Evolutionary conservation across 2,888 invertebrate genomes (phyloP).

Genomic region (Prenolepis imparis): DNA sequence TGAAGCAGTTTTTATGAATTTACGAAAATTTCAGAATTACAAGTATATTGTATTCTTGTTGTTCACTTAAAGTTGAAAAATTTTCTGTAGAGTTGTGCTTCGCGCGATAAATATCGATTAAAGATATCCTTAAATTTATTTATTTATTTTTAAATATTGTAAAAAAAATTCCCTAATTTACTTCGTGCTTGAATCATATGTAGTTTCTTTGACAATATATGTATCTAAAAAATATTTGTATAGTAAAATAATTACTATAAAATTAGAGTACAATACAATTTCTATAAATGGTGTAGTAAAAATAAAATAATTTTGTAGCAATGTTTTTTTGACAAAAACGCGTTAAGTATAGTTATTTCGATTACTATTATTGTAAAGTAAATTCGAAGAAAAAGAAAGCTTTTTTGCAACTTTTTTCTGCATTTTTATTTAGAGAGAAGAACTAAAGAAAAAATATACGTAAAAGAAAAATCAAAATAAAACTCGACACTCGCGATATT

Average conservation of each 20-base stretch:
- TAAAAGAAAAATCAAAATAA: neutral
- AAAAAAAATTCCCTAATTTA: neutral
- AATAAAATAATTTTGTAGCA: neutral
- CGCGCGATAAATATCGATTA: neutral
- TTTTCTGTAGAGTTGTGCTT: neutral
- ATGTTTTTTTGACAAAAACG: neutral
- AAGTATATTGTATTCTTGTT: too few relatives aligned
- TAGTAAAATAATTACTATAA: slow-evolving; percentile 8
- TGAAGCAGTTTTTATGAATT: neutral
- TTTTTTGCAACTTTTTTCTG: neutral
- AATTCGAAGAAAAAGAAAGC: neutral
- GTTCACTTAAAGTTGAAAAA: neutral
- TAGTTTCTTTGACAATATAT: neutral
- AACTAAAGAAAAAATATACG: neutral
- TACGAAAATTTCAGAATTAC: neutral
- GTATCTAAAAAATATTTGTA: neutral
- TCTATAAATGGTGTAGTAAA: neutral
- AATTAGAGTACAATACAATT: neutral
- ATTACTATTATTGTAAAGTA: neutral
- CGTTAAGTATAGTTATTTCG: neutral
- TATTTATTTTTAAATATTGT: neutral
- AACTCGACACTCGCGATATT: neutral
- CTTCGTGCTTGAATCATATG: neutral
- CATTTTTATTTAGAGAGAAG: neutral
- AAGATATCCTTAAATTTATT: too few relatives aligned